These are phyloP conservation scores for Phainopepla nitens DNA, from an alignment of 2,113 vertebrate genomes.

Conservation along the genomic window DNA sequence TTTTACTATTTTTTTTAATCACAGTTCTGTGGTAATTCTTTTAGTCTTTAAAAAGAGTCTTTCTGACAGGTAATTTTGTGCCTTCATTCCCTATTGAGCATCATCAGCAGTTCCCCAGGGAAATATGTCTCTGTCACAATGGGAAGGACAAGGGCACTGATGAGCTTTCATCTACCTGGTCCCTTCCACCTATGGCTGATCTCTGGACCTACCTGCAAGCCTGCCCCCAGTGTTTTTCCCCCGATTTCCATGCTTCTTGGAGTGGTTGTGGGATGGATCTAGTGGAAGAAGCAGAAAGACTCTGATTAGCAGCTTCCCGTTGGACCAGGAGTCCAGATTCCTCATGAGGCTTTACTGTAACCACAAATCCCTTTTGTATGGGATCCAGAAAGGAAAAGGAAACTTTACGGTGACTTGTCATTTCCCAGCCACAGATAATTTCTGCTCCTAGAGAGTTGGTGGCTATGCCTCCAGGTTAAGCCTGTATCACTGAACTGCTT, in stretches of 20 bases:
- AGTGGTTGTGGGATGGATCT: conserved; percentile 25
- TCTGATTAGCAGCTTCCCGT: not conserved
- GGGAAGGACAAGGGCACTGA: not conserved
- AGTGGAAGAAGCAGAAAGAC: not conserved
- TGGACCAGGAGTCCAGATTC: not conserved
- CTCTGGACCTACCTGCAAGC: conserved; percentile 31
- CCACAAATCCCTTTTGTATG: not conserved
- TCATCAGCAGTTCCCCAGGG: not conserved
- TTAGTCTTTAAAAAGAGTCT: not conserved
- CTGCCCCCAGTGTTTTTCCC: conserved; percentile 32
- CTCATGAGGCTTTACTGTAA: not conserved
- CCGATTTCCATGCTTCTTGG: conserved; percentile 42
- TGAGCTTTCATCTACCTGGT: not conserved
- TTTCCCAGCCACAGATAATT: not conserved
- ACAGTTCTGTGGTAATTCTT: not conserved
- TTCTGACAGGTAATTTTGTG: not conserved
- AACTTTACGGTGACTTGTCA: not conserved
- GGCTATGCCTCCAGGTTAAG: not conserved
- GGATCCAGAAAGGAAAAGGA: not conserved
- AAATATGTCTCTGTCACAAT: not conserved
- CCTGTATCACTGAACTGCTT: not conserved
- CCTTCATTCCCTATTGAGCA: not conserved
- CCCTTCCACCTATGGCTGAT: not conserved
- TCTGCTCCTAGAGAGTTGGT: not conserved
- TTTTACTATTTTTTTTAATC: not conserved